These are phyloP conservation scores for Neodiprion lecontei DNA, from an alignment of 1,140 invertebrate species.

Conservation along the genomic window DNA sequence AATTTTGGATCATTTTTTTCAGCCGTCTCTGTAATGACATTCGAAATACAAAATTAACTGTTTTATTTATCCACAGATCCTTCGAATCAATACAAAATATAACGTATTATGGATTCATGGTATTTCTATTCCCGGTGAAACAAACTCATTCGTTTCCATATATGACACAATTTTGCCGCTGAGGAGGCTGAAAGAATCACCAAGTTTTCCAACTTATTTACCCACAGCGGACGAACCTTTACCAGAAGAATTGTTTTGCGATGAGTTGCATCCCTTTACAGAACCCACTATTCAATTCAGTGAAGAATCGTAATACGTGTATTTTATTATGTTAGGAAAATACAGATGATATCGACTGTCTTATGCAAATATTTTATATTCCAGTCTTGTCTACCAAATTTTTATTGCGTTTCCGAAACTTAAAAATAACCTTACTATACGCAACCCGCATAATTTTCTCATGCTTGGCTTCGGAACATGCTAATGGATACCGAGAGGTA, in stretches of 20 bases:
- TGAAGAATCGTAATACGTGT: slow-evolving; percentile 52
- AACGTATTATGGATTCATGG: slow-evolving; percentile 91
- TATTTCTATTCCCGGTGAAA: slow-evolving; percentile 80
- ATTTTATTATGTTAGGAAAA: slow-evolving; percentile 22
- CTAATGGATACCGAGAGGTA: too few relatives aligned
- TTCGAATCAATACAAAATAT: slow-evolving; percentile 91
- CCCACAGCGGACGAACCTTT: slow-evolving; percentile 63
- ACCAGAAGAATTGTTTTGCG: slow-evolving; percentile 75
- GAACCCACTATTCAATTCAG: slow-evolving; percentile 73
- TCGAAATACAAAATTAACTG: background rate
- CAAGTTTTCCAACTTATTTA: slow-evolving; percentile 84
- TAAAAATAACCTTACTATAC: too few relatives aligned
- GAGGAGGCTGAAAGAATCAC: slow-evolving; percentile 65
- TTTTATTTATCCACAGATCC: slow-evolving; percentile 67
- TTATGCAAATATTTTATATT: too few relatives aligned
- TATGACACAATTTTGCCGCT: slow-evolving; percentile 79
- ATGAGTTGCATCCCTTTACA: slow-evolving; percentile 74
- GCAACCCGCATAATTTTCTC: too few relatives aligned
- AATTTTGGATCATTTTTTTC: background rate
- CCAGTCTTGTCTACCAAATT: too few relatives aligned
- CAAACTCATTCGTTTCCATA: slow-evolving; percentile 80
- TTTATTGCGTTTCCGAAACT: too few relatives aligned
- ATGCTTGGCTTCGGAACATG: too few relatives aligned
- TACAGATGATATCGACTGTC: too few relatives aligned
- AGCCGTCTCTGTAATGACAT: background rate